Base-by-base conservation (phyloP, 2,113 vertebrate genomes). In the Silurus glanis region DNA sequence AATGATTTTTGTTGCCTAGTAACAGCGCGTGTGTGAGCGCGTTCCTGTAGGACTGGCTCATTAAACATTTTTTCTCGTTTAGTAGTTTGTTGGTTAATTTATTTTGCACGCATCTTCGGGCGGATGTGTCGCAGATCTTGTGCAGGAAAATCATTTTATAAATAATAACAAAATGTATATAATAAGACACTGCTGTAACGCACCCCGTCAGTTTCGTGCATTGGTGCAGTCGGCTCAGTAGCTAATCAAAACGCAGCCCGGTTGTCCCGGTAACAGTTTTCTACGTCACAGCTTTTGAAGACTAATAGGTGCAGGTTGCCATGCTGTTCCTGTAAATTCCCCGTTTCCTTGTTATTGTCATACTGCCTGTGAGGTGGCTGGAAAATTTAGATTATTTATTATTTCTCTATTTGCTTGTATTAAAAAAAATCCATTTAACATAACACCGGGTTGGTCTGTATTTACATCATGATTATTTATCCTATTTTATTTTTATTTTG, bases 181-280 rank as follows among this genome's bases (percentile, higher is more conserved):
- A 37, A 37, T 37, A 37, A 37, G 37, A 37, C 2, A 37, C 37
- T 37, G 37, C 2, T 37, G 37, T 37, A 37, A 37, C 37, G 37
- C 37, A 37, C 37, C 37, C 37, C 37, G 37, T 37, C 37, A 37
- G 37, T 37, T 37, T 37, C 37, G 37, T 3, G 37, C 37, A 37
- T 37, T 37, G 37, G 37, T 37, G 37, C 37, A 3, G 55, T 9
- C 55, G 1, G 55, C 8, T 56, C 55, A 14, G 80, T 21, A 55
- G 14, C 49, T 47, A 67, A 53, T 83, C 17, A 83, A 85, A 81
- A 72, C 49, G 56, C 80, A 72, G 64, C 25, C 66, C 45, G 78
- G 89, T 62, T 90, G 84, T 83, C 89, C 89, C 89, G 86, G 87
- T 86, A 93, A 92, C 91, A 82, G 83, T 69, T 88, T 47, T 16